Evolutionary conservation across 1,140 invertebrate genomes (phyloP).

Genomic region (Drosophila pallidifrons): DNA sequence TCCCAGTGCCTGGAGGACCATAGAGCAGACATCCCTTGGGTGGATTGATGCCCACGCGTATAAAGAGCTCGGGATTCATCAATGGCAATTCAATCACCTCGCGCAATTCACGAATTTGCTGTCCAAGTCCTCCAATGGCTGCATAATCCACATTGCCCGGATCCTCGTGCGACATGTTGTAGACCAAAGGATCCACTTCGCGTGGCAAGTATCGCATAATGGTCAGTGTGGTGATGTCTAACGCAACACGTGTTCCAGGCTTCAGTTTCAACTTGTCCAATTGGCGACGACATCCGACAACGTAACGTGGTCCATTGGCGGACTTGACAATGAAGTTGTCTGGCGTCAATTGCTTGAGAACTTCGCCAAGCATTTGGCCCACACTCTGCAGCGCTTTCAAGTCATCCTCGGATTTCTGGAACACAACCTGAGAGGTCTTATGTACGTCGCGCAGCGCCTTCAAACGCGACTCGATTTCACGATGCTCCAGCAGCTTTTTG

Average conservation of each 20-base stretch:
- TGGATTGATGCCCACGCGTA: constrained; percentile 99
- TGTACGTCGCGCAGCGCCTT: constrained; percentile 98
- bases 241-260: constrained; percentile 62
- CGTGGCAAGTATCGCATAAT: constrained; percentile 71
- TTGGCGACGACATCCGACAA: constrained; percentile 68
- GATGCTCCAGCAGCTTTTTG: constrained; percentile 97
- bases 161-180: constrained; percentile 73
- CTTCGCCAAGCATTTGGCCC: constrained; percentile 99
- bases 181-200: constrained; percentile 70
- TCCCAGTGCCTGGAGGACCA: constrained; percentile 99
- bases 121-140: constrained; percentile 63
- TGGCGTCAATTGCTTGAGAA: constrained; percentile 98
- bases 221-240: constrained; percentile 68
- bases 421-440: constrained; percentile 97
- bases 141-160: constrained; percentile 67
- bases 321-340: constrained; percentile 91
- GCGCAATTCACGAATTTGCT: constrained; percentile 70
- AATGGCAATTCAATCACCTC: constrained; percentile 73
- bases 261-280: constrained; percentile 59
- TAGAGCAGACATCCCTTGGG: constrained; percentile 99
- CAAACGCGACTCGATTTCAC: constrained; percentile 95
- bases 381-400: constrained; percentile 99
- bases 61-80: constrained; percentile 95
- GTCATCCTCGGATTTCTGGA: constrained; percentile 99
- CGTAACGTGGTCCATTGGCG: constrained; percentile 64